Percentiles rank a stretch among this genome's conserved stretches.
phyloP scores from a whole-genome alignment of 1,140 invertebrate species.

The Drosophila hydei region DNA sequence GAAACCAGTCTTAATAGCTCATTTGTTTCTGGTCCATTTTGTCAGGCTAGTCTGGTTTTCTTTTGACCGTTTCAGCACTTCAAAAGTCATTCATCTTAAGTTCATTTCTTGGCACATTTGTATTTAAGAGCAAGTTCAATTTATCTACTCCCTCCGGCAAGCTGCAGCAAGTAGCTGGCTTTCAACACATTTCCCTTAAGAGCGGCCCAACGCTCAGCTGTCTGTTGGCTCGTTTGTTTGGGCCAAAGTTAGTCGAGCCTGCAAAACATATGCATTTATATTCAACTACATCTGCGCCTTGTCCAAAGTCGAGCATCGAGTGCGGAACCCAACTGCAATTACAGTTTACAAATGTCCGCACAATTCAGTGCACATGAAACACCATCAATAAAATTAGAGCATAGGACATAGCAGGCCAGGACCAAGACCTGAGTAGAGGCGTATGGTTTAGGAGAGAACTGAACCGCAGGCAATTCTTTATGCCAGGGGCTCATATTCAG shows the following conservation, averaged over 20 bases:
- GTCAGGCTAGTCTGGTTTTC: not conserved
- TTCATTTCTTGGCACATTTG: constrained; percentile 33
- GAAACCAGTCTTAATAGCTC: not conserved
- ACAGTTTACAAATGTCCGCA: constrained; percentile 71
- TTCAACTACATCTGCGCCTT: constrained; percentile 34
- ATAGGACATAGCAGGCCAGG: constrained; percentile 45
- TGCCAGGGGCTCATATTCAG: constrained; percentile 25
- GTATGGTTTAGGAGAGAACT: constrained; percentile 3
- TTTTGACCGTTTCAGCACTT: constrained; percentile 9
- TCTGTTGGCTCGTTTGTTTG: constrained; percentile 20
- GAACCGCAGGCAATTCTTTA: constrained; percentile 53
- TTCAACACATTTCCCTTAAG: constrained; percentile 28
- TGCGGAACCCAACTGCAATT: constrained; percentile 61
- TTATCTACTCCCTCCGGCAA: constrained; percentile 40
- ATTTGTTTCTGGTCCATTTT: not conserved
- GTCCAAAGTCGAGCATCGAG: constrained; percentile 31
- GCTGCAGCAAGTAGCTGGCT: constrained; percentile 25
- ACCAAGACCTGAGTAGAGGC: no score
- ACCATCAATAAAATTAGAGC: constrained; percentile 80
- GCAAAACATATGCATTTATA: constrained; percentile 52
- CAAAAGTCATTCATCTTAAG: constrained; percentile 25
- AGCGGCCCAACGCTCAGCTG: not conserved
- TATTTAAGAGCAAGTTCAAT: constrained; percentile 38
- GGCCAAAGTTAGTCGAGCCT: constrained; percentile 44
- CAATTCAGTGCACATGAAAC: constrained; percentile 75